A percentile compares a stretch with the other conserved stretches of the same genome.
These are phyloP conservation scores for Hedychridium roseum DNA, from an alignment of 2,888 invertebrate species.

Conservation along the genomic window DNA sequence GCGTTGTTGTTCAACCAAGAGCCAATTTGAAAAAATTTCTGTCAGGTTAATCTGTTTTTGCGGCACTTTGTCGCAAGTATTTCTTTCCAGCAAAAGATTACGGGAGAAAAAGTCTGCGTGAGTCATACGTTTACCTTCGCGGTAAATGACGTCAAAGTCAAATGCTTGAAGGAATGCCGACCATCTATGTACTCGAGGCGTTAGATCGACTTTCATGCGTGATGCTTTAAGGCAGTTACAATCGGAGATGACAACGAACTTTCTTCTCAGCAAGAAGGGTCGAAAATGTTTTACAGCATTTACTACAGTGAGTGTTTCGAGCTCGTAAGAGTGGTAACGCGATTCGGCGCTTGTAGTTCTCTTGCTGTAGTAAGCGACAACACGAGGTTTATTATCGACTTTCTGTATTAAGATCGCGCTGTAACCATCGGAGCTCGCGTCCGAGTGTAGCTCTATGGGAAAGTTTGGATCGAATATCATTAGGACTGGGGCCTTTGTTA, in stretches of 20 bases:
- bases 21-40: conserved; percentile 20
- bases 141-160: conserved; percentile 12
- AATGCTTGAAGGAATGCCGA: conserved; percentile 35
- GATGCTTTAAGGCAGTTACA: conserved; percentile 38
- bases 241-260: conserved; percentile 43
- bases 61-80: not conserved
- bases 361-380: too few species aligned
- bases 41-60: conserved; percentile 6
- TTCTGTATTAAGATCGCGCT: conserved; percentile 10
- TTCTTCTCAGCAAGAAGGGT: conserved; percentile 33
- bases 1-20: conserved; percentile 21
- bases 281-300: conserved; percentile 14
- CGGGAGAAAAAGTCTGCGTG: conserved; percentile 2
- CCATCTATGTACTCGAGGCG: conserved; percentile 40
- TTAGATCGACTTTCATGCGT: conserved; percentile 35
- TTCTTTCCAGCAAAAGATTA: not conserved
- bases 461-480: conserved; percentile 14
- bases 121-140: not conserved
- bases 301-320: conserved; percentile 25
- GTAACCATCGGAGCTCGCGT: conserved; percentile 12
- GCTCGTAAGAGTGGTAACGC: conserved; percentile 18
- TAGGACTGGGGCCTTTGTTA: conserved; percentile 16
- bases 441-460: conserved; percentile 16
- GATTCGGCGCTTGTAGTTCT: too few species aligned
- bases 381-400: not conserved